Evolutionary conservation across 2,113 vertebrate genomes (phyloP).

Genomic region (Eira barbara): DNA sequence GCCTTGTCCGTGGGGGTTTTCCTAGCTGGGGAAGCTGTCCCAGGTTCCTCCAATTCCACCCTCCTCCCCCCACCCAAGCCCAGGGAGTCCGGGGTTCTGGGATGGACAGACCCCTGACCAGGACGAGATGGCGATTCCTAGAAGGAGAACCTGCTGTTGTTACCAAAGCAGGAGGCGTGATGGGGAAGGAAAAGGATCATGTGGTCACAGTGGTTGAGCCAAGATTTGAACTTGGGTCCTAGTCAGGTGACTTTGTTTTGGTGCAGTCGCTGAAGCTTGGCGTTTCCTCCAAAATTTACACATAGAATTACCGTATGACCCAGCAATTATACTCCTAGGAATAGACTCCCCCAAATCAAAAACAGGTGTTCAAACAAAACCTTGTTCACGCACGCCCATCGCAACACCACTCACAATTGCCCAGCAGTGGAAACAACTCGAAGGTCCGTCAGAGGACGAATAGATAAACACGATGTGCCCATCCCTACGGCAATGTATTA

Average conservation of each 20-base stretch:
- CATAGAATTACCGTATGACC: neutral
- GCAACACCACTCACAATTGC: neutral
- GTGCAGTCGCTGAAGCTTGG: neutral
- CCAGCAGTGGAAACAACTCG: no score
- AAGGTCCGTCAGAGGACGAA: neutral
- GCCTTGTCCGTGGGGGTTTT: neutral
- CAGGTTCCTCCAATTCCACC: neutral
- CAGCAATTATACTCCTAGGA: neutral
- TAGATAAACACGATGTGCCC: neutral
- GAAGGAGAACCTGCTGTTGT: neutral
- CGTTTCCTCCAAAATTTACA: neutral
- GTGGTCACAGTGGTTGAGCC: neutral
- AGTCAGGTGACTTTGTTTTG: neutral
- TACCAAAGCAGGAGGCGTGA: neutral
- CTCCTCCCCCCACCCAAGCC: neutral
- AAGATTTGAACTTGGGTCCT: neutral
- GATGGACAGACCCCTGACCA: neutral
- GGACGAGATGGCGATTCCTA: neutral
- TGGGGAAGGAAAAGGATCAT: neutral
- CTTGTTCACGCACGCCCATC: accelerated
- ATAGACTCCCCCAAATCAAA: neutral
- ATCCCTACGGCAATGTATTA: accelerated
- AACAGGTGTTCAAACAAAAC: neutral
- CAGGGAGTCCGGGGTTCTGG: accelerated
- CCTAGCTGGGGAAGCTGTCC: neutral